These are phyloP conservation scores for Ischnus inquisitorius DNA, from an alignment of 2,888 invertebrate species.

Conservation along the genomic window DNA sequence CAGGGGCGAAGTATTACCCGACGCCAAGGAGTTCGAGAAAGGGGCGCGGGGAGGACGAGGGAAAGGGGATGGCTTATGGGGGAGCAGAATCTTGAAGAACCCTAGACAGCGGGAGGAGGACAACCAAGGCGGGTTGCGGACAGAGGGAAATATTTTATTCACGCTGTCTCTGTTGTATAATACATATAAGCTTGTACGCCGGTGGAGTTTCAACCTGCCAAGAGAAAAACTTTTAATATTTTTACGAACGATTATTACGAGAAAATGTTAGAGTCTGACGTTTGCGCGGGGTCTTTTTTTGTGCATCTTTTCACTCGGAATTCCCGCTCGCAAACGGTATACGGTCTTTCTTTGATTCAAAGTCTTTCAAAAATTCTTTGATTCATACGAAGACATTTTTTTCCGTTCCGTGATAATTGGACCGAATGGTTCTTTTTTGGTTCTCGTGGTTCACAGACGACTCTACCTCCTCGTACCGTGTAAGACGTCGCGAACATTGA, in stretches of 20 bases:
- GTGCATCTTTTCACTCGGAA: not conserved
- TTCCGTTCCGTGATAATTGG: not conserved
- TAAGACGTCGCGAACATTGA: too few species aligned
- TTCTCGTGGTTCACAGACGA: too few species aligned
- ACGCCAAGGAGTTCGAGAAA: slow-evolving; percentile 56
- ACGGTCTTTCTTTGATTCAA: slow-evolving; percentile 28
- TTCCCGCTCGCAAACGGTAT: not conserved
- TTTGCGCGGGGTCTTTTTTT: slow-evolving; percentile 14
- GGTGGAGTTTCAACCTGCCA: slow-evolving; percentile 44
- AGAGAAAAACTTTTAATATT: slow-evolving; percentile 69
- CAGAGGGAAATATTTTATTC: slow-evolving; percentile 78
- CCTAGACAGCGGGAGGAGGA: slow-evolving; percentile 32
- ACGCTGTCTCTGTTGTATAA: slow-evolving; percentile 66
- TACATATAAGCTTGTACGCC: slow-evolving; percentile 38
- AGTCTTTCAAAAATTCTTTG: not conserved
- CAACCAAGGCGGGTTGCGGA: slow-evolving; percentile 64
- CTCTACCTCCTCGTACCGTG: too few species aligned
- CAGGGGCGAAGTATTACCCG: slow-evolving; percentile 57
- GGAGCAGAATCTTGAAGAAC: slow-evolving; percentile 52
- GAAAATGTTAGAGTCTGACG: slow-evolving; percentile 26
- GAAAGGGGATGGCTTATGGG: slow-evolving; percentile 12
- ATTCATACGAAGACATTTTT: not conserved
- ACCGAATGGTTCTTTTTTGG: not conserved
- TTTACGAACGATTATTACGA: slow-evolving; percentile 63
- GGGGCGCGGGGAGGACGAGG: slow-evolving; percentile 24